Evolutionary conservation across 2,113 vertebrate species (phyloP).

Genomic region (Petrocephalus zakoni): DNA sequence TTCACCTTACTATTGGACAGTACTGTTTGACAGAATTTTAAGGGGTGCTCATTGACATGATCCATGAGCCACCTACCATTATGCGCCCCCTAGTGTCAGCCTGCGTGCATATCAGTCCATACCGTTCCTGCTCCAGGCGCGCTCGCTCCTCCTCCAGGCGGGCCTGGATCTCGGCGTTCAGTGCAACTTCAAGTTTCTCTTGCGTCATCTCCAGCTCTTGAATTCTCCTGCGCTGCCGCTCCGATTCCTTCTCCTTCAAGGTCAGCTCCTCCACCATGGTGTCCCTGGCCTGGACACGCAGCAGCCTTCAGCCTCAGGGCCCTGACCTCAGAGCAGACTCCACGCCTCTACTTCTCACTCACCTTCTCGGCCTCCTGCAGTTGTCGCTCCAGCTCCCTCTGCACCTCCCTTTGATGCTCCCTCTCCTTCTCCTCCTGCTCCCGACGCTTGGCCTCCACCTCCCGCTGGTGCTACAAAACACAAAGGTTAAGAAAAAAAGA

Average conservation of each 20-base stretch:
- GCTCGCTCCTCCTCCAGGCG: constrained; percentile 59
- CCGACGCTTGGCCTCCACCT: constrained; percentile 51
- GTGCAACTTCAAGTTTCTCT: constrained; percentile 55
- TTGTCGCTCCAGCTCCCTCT: constrained; percentile 61
- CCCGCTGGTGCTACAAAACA: constrained; percentile 55
- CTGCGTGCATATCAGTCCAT: not conserved
- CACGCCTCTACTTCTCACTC: not conserved
- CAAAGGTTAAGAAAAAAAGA: not conserved
- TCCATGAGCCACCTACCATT: not conserved
- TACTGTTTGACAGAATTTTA: not conserved
- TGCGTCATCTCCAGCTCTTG: constrained; percentile 63
- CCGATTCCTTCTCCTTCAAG: constrained; percentile 54
- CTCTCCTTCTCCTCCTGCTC: constrained; percentile 54
- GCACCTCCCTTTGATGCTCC: constrained; percentile 55
- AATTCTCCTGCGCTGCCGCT: constrained; percentile 59
- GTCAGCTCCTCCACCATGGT: constrained; percentile 56
- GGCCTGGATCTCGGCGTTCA: constrained; percentile 62
- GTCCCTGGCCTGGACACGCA: constrained; percentile 48
- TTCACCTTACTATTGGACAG: not conserved
- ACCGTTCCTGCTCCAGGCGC: constrained; percentile 60
- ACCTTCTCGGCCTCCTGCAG: constrained; percentile 62
- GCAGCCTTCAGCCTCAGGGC: not conserved
- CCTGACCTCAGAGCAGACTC: not conserved
- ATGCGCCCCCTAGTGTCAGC: not conserved
- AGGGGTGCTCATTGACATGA: not conserved